These are phyloP conservation scores for Porites australiensis DNA, from an alignment of 64 coral and sea anemone species.

Conservation along the genomic window DNA sequence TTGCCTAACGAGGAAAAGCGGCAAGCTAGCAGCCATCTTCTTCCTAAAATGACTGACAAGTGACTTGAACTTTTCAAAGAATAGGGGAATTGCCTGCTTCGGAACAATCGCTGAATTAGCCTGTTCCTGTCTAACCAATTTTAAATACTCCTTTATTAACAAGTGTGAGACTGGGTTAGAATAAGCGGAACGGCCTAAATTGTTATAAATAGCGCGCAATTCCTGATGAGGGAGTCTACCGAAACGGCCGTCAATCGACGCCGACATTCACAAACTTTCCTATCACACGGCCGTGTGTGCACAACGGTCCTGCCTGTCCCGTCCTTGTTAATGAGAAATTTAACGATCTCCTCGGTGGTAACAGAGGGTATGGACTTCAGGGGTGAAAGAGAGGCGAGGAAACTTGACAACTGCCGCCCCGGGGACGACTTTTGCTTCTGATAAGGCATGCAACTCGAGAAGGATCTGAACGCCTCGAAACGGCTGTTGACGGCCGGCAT, in stretches of 20 bases:
- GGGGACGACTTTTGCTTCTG: neutral
- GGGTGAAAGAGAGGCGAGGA: neutral
- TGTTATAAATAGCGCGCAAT: conserved; percentile 43
- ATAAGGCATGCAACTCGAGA: neutral
- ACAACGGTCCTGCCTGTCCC: conserved; percentile 11
- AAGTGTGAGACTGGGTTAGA: conserved; percentile 46
- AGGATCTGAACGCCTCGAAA: neutral
- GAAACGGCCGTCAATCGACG: conserved; percentile 34
- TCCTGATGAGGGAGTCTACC: conserved; percentile 31
- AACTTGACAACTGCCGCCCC: neutral
- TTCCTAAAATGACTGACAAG: neutral
- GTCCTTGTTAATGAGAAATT: conserved; percentile 40
- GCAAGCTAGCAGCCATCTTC: neutral
- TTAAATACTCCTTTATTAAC: conserved; percentile 38
- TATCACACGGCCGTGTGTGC: neutral
- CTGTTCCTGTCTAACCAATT: conserved; percentile 47
- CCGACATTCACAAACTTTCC: conserved; percentile 39
- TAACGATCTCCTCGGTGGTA: conserved; percentile 1
- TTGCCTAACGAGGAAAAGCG: neutral
- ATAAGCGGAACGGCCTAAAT: neutral
- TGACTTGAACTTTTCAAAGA: conserved; percentile 21
- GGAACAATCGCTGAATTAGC: conserved; percentile 5
- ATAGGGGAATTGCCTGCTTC: conserved; percentile 44
- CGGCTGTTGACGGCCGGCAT: neutral
- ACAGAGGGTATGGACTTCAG: neutral